These are phyloP conservation scores for Anoplophora glabripennis DNA, from an alignment of 1,140 invertebrate genomes.

Conservation along the genomic window DNA sequence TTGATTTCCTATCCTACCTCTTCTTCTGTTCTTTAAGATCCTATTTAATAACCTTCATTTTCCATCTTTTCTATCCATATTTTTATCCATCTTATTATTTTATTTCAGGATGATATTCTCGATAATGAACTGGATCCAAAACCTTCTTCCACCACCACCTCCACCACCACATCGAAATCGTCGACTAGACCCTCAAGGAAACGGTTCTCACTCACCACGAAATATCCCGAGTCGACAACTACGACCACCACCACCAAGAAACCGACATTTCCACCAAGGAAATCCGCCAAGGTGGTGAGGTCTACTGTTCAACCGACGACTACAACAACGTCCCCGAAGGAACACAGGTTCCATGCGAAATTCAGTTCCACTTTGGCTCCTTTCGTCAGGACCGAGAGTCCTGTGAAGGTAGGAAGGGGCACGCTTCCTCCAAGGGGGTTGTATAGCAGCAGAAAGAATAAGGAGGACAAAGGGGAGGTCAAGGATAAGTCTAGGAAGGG, in stretches of 20 bases:
- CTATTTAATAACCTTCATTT: too few relatives aligned
- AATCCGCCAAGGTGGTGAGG: not conserved
- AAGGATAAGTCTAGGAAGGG: not conserved
- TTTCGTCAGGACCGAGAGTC: too few relatives aligned
- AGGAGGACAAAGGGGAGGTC: not conserved
- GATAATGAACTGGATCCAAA: constrained; percentile 41
- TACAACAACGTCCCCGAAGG: constrained; percentile 5
- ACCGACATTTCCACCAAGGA: constrained; percentile 19
- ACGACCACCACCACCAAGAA: constrained; percentile 31
- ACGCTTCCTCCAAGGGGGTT: not conserved
- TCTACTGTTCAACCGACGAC: constrained; percentile 2
- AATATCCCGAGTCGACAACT: not conserved
- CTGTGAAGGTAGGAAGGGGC: too few relatives aligned
- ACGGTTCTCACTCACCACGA: constrained; percentile 2
- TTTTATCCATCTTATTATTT: too few relatives aligned
- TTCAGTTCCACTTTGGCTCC: constrained; percentile 11
- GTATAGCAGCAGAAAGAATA: constrained; percentile 8
- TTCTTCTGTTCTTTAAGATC: too few relatives aligned
- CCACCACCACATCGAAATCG: constrained; percentile 16
- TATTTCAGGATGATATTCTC: constrained; percentile 24
- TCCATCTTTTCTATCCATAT: too few relatives aligned
- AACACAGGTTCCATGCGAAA: constrained; percentile 30
- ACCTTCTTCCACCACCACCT: not conserved
- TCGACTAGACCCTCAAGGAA: constrained; percentile 18
- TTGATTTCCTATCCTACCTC: too few relatives aligned